Evolutionary conservation across 2,888 invertebrate genomes (phyloP).

Genomic region (Agriopis aurantiaria): DNA sequence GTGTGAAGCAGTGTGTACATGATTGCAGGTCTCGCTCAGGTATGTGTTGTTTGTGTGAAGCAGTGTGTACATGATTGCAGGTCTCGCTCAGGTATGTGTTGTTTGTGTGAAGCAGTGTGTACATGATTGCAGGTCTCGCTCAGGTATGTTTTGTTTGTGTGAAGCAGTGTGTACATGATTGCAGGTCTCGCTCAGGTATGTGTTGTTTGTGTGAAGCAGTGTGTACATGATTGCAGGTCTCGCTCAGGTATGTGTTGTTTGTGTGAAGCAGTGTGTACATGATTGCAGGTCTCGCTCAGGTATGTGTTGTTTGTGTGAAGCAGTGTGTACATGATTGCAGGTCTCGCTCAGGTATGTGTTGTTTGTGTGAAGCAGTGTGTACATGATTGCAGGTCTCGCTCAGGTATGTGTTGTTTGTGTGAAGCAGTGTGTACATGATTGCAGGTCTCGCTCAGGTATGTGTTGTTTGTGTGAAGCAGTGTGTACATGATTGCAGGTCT

Average conservation of each 20-base stretch:
- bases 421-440: not conserved
- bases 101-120: not conserved
- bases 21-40: conserved; percentile 74
- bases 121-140: conserved; percentile 72
- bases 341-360: conserved; percentile 70
- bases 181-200: conserved; percentile 76
- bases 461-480: not conserved
- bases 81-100: conserved; percentile 70
- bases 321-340: conserved; percentile 41
- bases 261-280: not conserved
- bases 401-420: not conserved
- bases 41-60: too few relatives aligned
- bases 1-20: not conserved
- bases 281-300: conserved; percentile 74
- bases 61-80: conserved; percentile 41
- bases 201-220: not conserved
- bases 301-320: too few relatives aligned
- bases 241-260: not conserved
- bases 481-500: conserved; percentile 69
- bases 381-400: conserved; percentile 72
- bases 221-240: conserved; percentile 69
- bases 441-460: conserved; percentile 76
- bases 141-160: not conserved
- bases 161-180: not conserved
- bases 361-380: not conserved